Evolutionary conservation across 1,140 invertebrate species (phyloP).

Genomic region (Medauroidea extradentata): DNA sequence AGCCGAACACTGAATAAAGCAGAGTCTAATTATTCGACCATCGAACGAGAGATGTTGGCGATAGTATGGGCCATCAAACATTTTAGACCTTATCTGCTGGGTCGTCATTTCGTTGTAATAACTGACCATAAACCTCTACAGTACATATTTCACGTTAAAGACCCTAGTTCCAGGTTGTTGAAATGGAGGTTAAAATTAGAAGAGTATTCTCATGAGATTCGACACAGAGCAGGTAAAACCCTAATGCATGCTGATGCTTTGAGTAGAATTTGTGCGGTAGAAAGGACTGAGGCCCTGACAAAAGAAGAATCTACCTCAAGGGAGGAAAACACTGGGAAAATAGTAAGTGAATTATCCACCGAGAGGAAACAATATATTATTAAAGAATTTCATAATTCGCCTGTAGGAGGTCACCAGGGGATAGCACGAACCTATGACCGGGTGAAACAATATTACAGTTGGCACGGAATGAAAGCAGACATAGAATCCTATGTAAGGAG

Average conservation of each 20-base stretch:
- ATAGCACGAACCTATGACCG: neutral
- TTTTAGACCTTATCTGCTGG: constrained; percentile 45
- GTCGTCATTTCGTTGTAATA: constrained; percentile 36
- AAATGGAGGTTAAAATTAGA: constrained; percentile 27
- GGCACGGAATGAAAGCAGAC: constrained; percentile 7
- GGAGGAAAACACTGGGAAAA: too few species aligned
- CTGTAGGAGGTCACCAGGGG: constrained; percentile 24
- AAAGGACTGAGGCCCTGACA: neutral
- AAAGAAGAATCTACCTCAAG: too few species aligned
- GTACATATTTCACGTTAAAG: constrained; percentile 36
- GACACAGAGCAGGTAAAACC: neutral
- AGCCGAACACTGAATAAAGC: constrained; percentile 25
- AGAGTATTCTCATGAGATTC: constrained; percentile 1
- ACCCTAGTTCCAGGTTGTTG: constrained; percentile 30
- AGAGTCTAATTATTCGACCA: constrained; percentile 21
- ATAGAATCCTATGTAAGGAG: constrained; percentile 5
- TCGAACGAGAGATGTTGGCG: constrained; percentile 40
- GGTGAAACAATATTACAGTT: constrained; percentile 3
- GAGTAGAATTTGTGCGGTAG: neutral
- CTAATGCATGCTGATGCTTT: neutral
- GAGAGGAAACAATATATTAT: constrained; percentile 4
- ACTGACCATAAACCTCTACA: constrained; percentile 41
- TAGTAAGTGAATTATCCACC: neutral
- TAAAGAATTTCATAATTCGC: constrained; percentile 3
- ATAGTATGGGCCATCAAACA: constrained; percentile 43